Evolutionary conservation across 2,797 vertebrate species (phyloP), one percentile per base, ranked within the genome.

Genomic region (Helarctos malayanus): DNA sequence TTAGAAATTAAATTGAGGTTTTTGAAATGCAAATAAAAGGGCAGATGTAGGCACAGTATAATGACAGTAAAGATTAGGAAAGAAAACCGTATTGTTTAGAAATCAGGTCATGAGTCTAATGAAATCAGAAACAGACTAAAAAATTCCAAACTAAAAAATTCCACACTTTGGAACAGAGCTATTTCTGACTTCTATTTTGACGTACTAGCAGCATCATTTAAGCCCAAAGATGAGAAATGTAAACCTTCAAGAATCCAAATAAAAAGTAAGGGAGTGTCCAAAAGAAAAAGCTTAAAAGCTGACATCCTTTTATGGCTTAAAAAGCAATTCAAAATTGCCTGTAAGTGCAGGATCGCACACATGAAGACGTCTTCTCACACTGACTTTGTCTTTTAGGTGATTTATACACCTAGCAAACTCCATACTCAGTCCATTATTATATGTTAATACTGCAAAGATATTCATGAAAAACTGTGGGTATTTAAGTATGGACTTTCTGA

Each of bases 361-460:
- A 85, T 71, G n/a, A 61, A 86, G 73, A 81, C 3, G 16, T 38
- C 85, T 96, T 96, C 45, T 78, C 71, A 97, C 52, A 61, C 3
- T 1, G 18, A 95, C 29, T 90, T 89, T 59, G 35, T 73, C 78
- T 88, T 59, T 21, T 63, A 89, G 80, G 89, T n/a, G 84, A 57
- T 91, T 86, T 97, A 88, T 80, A 80, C 80, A 94, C 97, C 94
- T 94, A 92, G 92, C 94, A 97, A 83, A 97, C 83, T 79, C 97
- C 90, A 94, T 32, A 90, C 75, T 54, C 76, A 94, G 88, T 80
- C 95, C 83, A 87, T n/a, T 68, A 35, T 35, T 68, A 68, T 35
- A 38, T 7, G 96, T 59, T 93, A 97, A 82, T 73, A 96, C 69
- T 94, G 91, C 90, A 95, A 86, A 98, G 88, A 98, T 93, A 96